Evolutionary conservation across 2,888 invertebrate species (phyloP).

Genomic region (Eilema sororculum): DNA sequence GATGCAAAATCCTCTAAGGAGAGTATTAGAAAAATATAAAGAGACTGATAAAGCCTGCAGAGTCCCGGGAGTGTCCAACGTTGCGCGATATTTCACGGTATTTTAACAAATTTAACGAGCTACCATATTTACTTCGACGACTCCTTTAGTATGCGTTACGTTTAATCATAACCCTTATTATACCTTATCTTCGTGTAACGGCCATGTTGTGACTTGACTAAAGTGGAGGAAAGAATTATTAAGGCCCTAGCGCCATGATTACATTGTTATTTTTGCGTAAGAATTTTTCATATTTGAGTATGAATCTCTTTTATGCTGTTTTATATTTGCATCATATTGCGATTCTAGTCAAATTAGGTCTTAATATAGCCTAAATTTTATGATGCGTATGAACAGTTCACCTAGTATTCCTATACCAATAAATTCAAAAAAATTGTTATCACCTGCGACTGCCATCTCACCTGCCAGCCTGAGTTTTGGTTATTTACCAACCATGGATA

Average conservation of each 20-base stretch:
- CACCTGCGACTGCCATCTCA: too few species aligned
- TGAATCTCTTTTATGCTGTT: not conserved
- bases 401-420: too few species aligned
- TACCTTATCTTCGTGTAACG: constrained; percentile 37
- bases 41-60: constrained; percentile 57
- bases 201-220: constrained; percentile 18
- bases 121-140: constrained; percentile 80
- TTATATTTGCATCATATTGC: not conserved
- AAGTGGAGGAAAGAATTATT: constrained; percentile 15
- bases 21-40: constrained; percentile 82
- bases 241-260: constrained; percentile 4
- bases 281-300: constrained; percentile 3
- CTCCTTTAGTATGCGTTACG: constrained; percentile 64
- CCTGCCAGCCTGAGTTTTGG: too few species aligned
- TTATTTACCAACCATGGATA: too few species aligned
- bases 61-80: constrained; percentile 78
- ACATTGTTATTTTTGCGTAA: constrained; percentile 1
- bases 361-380: not conserved
- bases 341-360: constrained; percentile 1
- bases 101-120: constrained; percentile 87
- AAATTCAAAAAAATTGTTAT: too few species aligned
- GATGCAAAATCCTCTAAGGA: constrained; percentile 76
- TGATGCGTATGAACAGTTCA: too few species aligned
- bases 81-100: constrained; percentile 84
- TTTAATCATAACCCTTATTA: constrained; percentile 65